Percentiles rank a stretch among this genome's conserved stretches.
Evolutionary conservation across 2,113 vertebrate species (phyloP).

Genomic region (Oxyruncus cristatus): DNA sequence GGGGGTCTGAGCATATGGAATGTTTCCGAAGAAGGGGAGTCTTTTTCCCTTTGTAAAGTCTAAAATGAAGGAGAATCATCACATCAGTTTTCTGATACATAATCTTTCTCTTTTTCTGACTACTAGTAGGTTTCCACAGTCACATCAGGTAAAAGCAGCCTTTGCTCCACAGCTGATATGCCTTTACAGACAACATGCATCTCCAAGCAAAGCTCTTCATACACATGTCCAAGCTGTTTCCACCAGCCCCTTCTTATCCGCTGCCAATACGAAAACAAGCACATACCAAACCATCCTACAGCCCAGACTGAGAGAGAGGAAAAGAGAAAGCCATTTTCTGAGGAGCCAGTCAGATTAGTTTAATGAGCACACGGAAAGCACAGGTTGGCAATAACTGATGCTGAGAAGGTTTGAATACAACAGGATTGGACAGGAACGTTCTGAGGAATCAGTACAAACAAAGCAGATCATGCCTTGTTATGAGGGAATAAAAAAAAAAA

Average conservation of each 20-base stretch:
- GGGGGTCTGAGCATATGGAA: slow-evolving; percentile 99
- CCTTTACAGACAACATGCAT: slow-evolving; percentile 79
- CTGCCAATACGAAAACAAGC: slow-evolving; percentile 68
- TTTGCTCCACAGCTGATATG: slow-evolving; percentile 59
- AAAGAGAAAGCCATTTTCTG: slow-evolving; percentile 55
- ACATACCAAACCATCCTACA: slow-evolving; percentile 56
- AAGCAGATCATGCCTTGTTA: slow-evolving; percentile 81
- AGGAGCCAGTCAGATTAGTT: slow-evolving; percentile 69
- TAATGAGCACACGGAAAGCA: slow-evolving; percentile 48
- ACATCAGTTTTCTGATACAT: slow-evolving; percentile 79
- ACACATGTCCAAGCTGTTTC: slow-evolving; percentile 63
- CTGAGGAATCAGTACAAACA: slow-evolving; percentile 64
- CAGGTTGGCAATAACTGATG: slow-evolving; percentile 52
- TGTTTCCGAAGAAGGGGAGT: slow-evolving; percentile 98
- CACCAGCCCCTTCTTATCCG: slow-evolving; percentile 61
- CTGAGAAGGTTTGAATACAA: slow-evolving; percentile 44
- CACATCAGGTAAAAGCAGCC: slow-evolving; percentile 65
- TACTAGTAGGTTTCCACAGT: slow-evolving; percentile 24
- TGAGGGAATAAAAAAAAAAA: slow-evolving; percentile 66
- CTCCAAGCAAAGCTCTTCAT: slow-evolving; percentile 74
- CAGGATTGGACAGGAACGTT: background rate
- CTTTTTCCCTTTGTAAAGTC: slow-evolving; percentile 99
- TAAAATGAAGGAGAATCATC: slow-evolving; percentile 98
- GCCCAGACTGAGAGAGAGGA: slow-evolving; percentile 42
- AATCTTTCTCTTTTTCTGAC: slow-evolving; percentile 46